phyloP scores from a whole-genome alignment of 2,113 vertebrate species.

The Carassius auratus region DNA sequence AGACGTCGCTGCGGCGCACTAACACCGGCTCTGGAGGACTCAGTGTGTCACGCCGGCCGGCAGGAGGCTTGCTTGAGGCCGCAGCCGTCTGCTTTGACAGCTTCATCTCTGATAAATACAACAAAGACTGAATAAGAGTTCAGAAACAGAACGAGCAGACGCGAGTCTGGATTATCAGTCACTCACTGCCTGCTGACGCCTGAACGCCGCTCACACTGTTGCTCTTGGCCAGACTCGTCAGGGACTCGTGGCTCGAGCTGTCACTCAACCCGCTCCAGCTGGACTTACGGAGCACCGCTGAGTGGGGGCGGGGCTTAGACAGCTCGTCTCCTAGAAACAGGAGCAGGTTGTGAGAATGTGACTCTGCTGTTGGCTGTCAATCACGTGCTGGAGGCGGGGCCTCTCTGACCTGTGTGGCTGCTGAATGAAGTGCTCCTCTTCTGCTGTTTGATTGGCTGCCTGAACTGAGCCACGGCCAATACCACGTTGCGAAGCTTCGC shows the following conservation, averaged over 20 bases:
- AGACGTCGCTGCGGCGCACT: slow-evolving; percentile 73
- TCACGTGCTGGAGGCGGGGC: not conserved
- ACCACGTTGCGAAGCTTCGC: slow-evolving; percentile 92
- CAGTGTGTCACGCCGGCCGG: slow-evolving; percentile 55
- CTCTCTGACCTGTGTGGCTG: slow-evolving; percentile 64
- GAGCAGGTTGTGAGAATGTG: not conserved
- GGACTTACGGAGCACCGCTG: slow-evolving; percentile 81
- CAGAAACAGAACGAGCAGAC: too few relatives aligned
- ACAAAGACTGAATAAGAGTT: not conserved
- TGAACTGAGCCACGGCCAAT: slow-evolving; percentile 90
- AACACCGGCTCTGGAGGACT: slow-evolving; percentile 42
- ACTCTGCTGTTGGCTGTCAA: not conserved
- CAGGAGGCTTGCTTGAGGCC: slow-evolving; percentile 66
- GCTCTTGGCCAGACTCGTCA: slow-evolving; percentile 83
- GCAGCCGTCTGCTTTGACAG: slow-evolving; percentile 47
- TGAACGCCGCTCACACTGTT: slow-evolving; percentile 84
- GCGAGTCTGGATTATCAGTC: not conserved
- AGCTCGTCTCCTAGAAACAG: slow-evolving; percentile 30
- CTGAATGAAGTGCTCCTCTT: slow-evolving; percentile 66
- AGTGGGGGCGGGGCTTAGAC: slow-evolving; percentile 64
- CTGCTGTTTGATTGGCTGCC: slow-evolving; percentile 82
- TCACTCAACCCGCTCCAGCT: slow-evolving; percentile 88
- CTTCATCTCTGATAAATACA: slow-evolving; percentile 58
- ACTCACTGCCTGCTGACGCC: slow-evolving; percentile 73
- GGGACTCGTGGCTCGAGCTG: slow-evolving; percentile 74